A percentile compares a stretch with the other conserved stretches of the same genome.
Evolutionary conservation across 1,140 invertebrate species (phyloP).

Genomic region (Drosophila lacertosa): DNA sequence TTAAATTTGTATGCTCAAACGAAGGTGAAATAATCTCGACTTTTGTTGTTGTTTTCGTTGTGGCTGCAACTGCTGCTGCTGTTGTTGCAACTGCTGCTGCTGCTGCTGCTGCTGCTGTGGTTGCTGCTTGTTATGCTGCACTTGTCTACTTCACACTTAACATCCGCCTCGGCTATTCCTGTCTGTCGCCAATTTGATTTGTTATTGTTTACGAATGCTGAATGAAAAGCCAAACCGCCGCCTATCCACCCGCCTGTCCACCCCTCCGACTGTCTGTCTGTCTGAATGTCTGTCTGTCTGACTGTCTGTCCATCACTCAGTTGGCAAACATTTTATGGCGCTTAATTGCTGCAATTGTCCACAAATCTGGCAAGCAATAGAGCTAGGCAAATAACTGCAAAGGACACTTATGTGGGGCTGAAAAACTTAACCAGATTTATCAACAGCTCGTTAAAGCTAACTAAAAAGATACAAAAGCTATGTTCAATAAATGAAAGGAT

Average conservation of each 20-base stretch:
- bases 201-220: slow-evolving; percentile 45
- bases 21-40: slow-evolving; percentile 33
- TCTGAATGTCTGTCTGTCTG: not conserved
- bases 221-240: slow-evolving; percentile 9
- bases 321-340: slow-evolving; percentile 35
- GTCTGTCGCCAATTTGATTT: slow-evolving; percentile 52
- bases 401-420: not conserved
- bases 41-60: slow-evolving; percentile 26
- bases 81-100: not conserved
- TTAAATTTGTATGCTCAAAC: slow-evolving; percentile 39
- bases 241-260: not conserved
- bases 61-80: not conserved
- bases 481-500: no score
- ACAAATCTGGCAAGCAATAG: not conserved
- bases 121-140: slow-evolving; percentile 44
- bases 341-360: slow-evolving; percentile 45
- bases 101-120: slow-evolving; percentile 15
- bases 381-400: slow-evolving; percentile 4
- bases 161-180: slow-evolving; percentile 38
- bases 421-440: not conserved
- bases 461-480: not conserved
- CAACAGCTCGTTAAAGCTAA: not conserved
- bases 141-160: slow-evolving; percentile 24
- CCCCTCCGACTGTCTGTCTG: not conserved
- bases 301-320: slow-evolving; percentile 22